Conservation (phyloP, 2,888 invertebrate species). For the Vesta saturnalis region DNA sequence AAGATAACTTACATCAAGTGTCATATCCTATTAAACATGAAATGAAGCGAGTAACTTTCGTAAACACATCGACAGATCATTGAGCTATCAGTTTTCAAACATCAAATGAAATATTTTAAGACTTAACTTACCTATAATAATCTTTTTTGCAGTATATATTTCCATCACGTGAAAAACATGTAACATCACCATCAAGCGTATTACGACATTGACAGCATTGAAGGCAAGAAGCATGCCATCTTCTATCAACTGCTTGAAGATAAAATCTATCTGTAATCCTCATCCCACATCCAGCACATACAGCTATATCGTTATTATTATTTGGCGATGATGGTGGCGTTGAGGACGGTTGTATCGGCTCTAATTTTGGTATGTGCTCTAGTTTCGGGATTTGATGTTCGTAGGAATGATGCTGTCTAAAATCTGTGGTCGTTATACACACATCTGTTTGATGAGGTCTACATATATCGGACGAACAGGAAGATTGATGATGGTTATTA, state of each 20-base stretch:
- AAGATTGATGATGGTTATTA: constrained; percentile 66
- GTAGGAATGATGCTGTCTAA: constrained; percentile 58
- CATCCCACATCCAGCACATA: constrained; percentile 89
- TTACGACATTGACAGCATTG: constrained; percentile 91
- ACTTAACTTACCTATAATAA: constrained; percentile 88
- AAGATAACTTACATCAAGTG: background rate
- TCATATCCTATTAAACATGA: background rate
- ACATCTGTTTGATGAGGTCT: constrained; percentile 57
- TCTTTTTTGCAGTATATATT: constrained; percentile 97
- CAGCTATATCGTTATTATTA: constrained; percentile 64
- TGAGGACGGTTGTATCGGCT: constrained; percentile 67
- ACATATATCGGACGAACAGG: constrained; percentile 61
- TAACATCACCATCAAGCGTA: constrained; percentile 88
- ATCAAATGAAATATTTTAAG: no score
- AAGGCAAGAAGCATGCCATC: constrained; percentile 93
- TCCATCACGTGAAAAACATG: constrained; percentile 92
- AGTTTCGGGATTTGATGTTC: constrained; percentile 67
- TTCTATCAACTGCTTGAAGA: constrained; percentile 88
- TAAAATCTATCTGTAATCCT: constrained; percentile 91
- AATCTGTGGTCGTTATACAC: constrained; percentile 47
- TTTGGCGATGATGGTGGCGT: constrained; percentile 60
- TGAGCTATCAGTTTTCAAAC: constrained; percentile 14
- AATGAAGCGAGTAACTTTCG: background rate
- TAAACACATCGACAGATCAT: constrained; percentile 18
- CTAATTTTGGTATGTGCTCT: constrained; percentile 66